Conservation (phyloP, 2,797 vertebrate genomes). For the Pyrocephalus nanus region DNA sequence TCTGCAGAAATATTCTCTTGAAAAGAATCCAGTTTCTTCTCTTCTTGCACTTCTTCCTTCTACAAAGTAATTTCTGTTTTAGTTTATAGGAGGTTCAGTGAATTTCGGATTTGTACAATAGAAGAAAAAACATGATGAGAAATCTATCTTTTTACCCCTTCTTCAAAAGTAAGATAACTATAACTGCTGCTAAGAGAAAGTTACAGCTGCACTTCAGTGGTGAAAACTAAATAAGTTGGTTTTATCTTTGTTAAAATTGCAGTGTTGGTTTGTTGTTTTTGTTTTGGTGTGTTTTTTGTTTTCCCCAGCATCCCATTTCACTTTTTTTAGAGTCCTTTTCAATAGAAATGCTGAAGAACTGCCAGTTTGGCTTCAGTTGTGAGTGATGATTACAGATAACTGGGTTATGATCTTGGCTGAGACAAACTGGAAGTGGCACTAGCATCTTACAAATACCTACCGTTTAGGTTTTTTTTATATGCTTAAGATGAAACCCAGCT, state of each 20-base stretch:
- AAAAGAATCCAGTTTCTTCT: background rate
- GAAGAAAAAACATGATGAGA: background rate
- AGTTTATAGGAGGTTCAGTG: background rate
- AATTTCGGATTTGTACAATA: background rate
- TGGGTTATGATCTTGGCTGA: constrained; percentile 12
- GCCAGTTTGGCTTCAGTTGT: constrained; percentile 9
- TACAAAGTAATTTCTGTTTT: background rate
- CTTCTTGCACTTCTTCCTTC: background rate
- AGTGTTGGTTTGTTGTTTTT: background rate
- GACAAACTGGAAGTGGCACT: background rate
- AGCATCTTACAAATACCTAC: background rate
- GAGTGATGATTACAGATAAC: constrained; percentile 27
- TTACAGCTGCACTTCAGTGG: background rate
- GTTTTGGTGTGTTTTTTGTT: background rate
- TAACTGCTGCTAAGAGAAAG: background rate
- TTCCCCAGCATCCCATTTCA: background rate
- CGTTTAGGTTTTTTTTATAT: background rate
- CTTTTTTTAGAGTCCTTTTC: constrained; percentile 19
- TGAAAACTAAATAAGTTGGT: constrained; percentile 10
- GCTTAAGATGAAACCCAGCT: background rate
- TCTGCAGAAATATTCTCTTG: background rate
- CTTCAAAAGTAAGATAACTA: background rate
- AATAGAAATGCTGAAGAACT: constrained; percentile 1
- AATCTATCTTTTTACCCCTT: background rate
- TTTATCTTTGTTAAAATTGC: background rate